phyloP scores from a whole-genome alignment of 2,113 vertebrate genomes.

The Apodemus sylvaticus region DNA sequence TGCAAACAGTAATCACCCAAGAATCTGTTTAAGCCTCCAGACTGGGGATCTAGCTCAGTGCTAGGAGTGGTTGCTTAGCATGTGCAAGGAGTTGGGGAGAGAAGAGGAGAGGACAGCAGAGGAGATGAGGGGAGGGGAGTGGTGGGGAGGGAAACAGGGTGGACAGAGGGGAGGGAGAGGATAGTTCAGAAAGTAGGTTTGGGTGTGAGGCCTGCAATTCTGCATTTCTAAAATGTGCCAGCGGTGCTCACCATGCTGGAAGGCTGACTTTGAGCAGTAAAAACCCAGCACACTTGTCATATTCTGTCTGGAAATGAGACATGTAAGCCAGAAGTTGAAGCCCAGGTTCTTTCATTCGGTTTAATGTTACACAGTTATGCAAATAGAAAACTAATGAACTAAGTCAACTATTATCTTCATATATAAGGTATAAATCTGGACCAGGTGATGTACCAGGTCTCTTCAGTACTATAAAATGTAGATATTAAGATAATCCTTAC shows the following conservation, averaged over 20 bases:
- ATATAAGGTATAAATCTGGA: background rate
- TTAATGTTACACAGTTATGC: background rate
- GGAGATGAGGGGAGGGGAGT: no score
- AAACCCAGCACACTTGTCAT: background rate
- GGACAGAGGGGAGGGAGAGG: background rate
- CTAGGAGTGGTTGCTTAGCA: background rate
- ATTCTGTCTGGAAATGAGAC: background rate
- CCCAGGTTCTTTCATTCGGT: background rate
- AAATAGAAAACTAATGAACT: background rate
- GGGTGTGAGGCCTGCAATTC: background rate
- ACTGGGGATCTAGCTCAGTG: background rate
- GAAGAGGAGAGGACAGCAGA: background rate
- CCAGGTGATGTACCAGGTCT: background rate
- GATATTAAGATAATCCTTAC: background rate
- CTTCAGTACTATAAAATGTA: background rate
- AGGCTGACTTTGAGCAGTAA: background rate
- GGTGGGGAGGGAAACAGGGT: no score
- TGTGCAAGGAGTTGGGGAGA: no score
- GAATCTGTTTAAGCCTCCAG: background rate
- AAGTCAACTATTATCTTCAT: constrained; percentile 3
- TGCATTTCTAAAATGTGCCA: constrained; percentile 21
- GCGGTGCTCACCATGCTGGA: background rate
- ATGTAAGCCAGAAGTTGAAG: background rate
- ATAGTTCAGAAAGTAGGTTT: background rate
- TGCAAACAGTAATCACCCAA: background rate